These are phyloP conservation scores for Colletes gigas DNA, from an alignment of 1,140 invertebrate genomes.

Conservation along the genomic window DNA sequence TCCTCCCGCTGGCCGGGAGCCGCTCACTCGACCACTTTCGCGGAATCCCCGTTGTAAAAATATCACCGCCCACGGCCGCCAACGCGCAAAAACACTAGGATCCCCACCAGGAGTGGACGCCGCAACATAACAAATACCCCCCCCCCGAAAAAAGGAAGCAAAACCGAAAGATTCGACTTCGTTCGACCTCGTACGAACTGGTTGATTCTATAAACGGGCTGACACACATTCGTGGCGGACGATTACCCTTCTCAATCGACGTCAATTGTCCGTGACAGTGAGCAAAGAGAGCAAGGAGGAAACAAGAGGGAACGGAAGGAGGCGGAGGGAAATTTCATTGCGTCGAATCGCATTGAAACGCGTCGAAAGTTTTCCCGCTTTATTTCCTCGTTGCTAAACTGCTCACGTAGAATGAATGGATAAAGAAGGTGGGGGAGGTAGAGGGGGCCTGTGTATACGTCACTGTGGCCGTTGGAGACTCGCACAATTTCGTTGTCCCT, in stretches of 20 bases:
- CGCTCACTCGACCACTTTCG: too few relatives aligned
- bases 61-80: background rate
- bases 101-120: too few relatives aligned
- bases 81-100: too few relatives aligned
- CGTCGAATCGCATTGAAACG: conserved; percentile 53
- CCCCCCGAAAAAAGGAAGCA: too few relatives aligned
- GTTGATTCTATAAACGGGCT: conserved; percentile 36
- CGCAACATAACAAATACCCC: too few relatives aligned
- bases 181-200: too few relatives aligned
- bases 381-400: conserved; percentile 58
- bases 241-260: conserved; percentile 36
- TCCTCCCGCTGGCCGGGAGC: background rate
- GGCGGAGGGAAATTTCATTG: conserved; percentile 23
- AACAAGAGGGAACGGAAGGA: background rate
- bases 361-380: conserved; percentile 63
- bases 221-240: conserved; percentile 40
- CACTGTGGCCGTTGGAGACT: conserved; percentile 37
- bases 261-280: conserved; percentile 38
- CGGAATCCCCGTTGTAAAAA: too few relatives aligned
- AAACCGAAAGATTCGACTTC: too few relatives aligned
- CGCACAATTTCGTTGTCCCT: conserved; percentile 47
- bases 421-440: conserved; percentile 48
- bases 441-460: conserved; percentile 16
- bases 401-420: conserved; percentile 66
- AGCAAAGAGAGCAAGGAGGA: conserved; percentile 6